Base-by-base conservation (phyloP, 2,888 invertebrate species). In the Oscheius sp. region DNA sequence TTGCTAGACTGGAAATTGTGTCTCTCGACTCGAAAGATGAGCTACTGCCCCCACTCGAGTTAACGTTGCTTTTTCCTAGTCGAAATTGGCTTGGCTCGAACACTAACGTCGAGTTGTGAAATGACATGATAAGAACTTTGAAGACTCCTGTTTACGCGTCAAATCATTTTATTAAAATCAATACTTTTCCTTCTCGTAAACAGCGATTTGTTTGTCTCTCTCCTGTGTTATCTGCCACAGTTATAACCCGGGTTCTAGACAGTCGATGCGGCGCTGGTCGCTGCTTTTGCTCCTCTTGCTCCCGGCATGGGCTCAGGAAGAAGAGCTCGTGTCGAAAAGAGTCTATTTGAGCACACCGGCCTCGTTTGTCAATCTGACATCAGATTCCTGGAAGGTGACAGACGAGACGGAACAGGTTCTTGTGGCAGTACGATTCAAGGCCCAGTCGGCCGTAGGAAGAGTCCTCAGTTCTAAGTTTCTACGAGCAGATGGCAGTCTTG, bases 301-400 rank as follows among this genome's bases (percentile, higher is more conserved):
- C 37, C 62, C 51, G 35, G 53, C 10, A 10, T 35, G 60, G 32
- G 50, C 50, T n/a, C 62, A 72, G n/a, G 53, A 72, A 10, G 76
- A 68, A 29, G 68, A 68, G 35, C 53, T 73, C 62, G 66, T 65
- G 50, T 50, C 76, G 9, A 73, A 70, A 42, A 68, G 72, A 55
- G 60, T 65, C 13, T 73, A 51, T 33, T 70, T 82, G 53, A 82
- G 78, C 50, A 80, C 75, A 33, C 79, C 80, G 3, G 76, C 79
- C 42, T 79, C 79, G 0, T 82, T 73, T 60, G 75, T 79, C 37
- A 80, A 80, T 59, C 63, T 82, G 21, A 76, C 79, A 11, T 77
- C 82, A 21, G 77, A 79, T 1, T 65, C 62, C n/a, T 82, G 82
- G 82, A 79, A 76, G 47, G 57, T 78, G 21, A 75, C 66, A 53